Evolutionary conservation across 37 sponge, comb jelly and placozoan species (phyloP), one percentile per base, ranked within the genome.

Genomic region (Dysidea cf. avara): DNA sequence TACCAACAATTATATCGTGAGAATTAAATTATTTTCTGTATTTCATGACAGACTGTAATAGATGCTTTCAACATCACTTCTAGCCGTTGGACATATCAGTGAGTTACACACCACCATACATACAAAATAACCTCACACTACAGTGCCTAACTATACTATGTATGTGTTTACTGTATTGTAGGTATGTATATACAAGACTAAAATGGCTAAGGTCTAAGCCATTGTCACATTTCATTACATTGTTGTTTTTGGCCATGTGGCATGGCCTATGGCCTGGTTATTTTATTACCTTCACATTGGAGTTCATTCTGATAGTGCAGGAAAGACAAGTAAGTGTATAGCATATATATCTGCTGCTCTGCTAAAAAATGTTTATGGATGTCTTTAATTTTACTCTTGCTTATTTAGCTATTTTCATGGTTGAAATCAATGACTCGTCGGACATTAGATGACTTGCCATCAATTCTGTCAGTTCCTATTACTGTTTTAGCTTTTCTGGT

Each of bases 251-350:
- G 13, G 54, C 86, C 3, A 30, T 82, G 54, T 96, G 96, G 96
- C 96, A 96, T 64, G 96, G 96, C 14, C 63, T 96, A 9, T 85
- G 89, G 72, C 75, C 80, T 1, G 96, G 96, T 3, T 96, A 96
- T 65, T 64, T 77, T 31, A n/a, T 91, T 65, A 75, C 58, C 70
- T 91, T 90, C 70, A 57, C 76, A 1, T 75, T 81, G 1, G 92
- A 96, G 72, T 50, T 88, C 32, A 56, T 84, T 0, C 59, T 49
- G 29, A 14, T 96, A 18, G 26, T 53, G 3, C 75, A 80, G 7
- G 96, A 96, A 58, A 84, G 72, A 39, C 53, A 54, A 17, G 89
- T 88, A 62, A 49, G 72, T 79, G 47, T 17, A 13, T 17, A 50
- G 52, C 52, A 13, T 18, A 17, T 17, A 17, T 17, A 17, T 50